Evolutionary conservation across 2,113 vertebrate species (phyloP).

Genomic region (Mobula birostris): DNA sequence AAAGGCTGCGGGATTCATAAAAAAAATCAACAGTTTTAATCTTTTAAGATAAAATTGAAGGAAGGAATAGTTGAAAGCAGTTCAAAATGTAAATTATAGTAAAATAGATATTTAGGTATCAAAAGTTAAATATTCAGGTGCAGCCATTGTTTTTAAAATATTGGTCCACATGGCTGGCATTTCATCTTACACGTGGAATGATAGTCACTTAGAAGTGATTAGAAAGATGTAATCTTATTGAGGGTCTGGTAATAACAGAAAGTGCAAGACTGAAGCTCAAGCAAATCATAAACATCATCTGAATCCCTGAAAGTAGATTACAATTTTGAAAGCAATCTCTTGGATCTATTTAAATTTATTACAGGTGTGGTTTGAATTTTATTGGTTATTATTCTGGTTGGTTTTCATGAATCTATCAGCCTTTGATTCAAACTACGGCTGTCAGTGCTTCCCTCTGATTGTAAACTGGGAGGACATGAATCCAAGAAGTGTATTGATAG

Average conservation of each 20-base stretch:
- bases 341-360: not conserved
- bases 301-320: constrained; percentile 21
- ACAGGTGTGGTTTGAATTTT: not conserved
- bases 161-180: not conserved
- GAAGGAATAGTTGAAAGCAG: not conserved
- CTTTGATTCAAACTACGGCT: not conserved
- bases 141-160: not conserved
- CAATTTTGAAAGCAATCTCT: constrained; percentile 1
- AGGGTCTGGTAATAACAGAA: not conserved
- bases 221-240: not conserved
- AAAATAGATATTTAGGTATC: not conserved
- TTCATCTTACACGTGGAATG: not conserved
- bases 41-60: not conserved
- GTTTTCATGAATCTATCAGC: not conserved
- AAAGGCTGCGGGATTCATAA: constrained; percentile 22
- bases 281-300: constrained; percentile 18
- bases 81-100: not conserved
- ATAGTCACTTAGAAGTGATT: constrained; percentile 3
- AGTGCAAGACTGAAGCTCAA: not conserved
- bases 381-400: not conserved
- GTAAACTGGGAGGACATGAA: not conserved
- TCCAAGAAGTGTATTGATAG: not conserved
- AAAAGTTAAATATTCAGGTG: not conserved
- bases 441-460: not conserved
- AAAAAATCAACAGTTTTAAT: constrained; percentile 15